phyloP scores from a whole-genome alignment of 2,888 invertebrate species.

The Epinotia demarniana region DNA sequence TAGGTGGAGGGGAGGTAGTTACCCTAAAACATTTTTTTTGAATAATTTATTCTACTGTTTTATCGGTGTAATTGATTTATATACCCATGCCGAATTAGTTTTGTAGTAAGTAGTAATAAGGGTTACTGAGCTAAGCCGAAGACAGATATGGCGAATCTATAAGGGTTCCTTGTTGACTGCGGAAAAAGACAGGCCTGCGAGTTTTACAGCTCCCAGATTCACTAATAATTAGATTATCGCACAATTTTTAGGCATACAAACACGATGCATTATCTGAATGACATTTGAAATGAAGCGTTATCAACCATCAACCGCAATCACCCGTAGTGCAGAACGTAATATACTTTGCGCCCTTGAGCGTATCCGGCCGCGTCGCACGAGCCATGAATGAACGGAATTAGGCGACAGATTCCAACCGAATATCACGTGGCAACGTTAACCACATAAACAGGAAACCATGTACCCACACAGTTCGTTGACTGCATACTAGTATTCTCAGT shows the following conservation, averaged over 20 bases:
- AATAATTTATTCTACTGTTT: no score
- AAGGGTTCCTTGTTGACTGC: no score
- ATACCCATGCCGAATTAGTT: no score
- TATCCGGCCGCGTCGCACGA: conserved; percentile 58
- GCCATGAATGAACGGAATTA: conserved; percentile 57
- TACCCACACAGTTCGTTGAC: conserved; percentile 59
- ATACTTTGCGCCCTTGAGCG: conserved; percentile 68
- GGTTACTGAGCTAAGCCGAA: no score
- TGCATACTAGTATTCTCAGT: conserved; percentile 34
- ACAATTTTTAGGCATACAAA: not conserved
- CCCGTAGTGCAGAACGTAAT: conserved; percentile 43
- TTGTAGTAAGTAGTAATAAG: no score
- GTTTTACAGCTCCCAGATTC: no score
- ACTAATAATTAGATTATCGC: not conserved
- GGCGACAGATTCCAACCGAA: conserved; percentile 49
- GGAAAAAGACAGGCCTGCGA: no score
- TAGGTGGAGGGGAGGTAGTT: no score
- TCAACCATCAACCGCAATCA: not conserved
- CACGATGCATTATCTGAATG: conserved; percentile 5
- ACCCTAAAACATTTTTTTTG: no score
- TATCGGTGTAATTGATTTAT: no score
- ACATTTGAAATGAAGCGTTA: not conserved
- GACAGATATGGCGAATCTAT: no score
- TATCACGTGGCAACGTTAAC: conserved; percentile 53
- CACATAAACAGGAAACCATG: conserved; percentile 61